Evolutionary conservation across 1,140 invertebrate genomes (phyloP), one percentile per base, ranked within the genome.

Genomic region (Drosophila neocordata): DNA sequence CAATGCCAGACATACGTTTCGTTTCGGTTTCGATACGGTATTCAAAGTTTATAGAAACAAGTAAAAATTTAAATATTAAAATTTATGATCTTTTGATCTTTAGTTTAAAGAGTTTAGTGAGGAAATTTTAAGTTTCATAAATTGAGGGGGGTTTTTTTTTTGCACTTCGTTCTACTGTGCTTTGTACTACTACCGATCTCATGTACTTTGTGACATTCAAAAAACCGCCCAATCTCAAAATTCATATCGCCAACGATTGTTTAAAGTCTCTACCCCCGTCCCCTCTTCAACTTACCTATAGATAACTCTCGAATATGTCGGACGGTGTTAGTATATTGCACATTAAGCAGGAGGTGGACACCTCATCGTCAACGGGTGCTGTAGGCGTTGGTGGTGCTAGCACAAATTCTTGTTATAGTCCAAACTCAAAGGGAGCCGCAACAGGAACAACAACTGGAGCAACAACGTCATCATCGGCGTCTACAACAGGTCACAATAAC

Each of bases 271-370:
- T 64, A 60, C 9, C 9, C 63, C 37, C 4, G n/a, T 52, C 1
- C 8, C 13, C 0, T 64, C 56, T 15, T 66, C 61, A 64, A 51
- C 18, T 27, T 52, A 22, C 18, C 41, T 12, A 7, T 18, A 68
- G 64, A 15, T 58, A 68, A 62, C 59, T 59, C 67, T 73, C 75
- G 70, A 89, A 77, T 71, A 91, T 91, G 90, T 85, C 90, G 22
- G 90, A 91, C 73, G 78, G 90, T 31, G 87, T 90, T 15, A 77
- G 83, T 55, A 83, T 90, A 12, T 62, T 91, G 59, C 87, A 91
- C 57, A 91, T 91, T 31, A 91, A 91, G 70, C 90, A 91, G 76
- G 90, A 91, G 72, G 79, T 91, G 63, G 81, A 87, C 58, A 87
- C 89, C 41, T 76, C 79, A 22, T 89, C 89, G 4, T 48, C 41